phyloP scores from a whole-genome alignment of 1,140 invertebrate species.

The Magallana angulata region DNA sequence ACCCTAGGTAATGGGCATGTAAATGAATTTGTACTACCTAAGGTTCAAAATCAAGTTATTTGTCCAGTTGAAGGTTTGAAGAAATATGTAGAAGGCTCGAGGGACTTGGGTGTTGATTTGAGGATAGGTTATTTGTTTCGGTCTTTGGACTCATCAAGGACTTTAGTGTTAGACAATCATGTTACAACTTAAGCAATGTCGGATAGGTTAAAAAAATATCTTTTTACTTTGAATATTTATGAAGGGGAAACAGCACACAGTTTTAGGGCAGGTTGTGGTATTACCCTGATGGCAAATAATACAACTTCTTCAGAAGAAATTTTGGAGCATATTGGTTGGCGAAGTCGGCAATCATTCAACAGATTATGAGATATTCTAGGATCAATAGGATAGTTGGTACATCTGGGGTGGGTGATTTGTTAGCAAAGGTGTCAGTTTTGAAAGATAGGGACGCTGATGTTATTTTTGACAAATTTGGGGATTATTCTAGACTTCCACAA shows the following conservation, averaged over 20 bases:
- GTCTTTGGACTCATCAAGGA: conserved; percentile 26
- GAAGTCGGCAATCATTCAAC: conserved; percentile 1
- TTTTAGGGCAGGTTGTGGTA: conserved; percentile 50
- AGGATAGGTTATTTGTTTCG: conserved; percentile 48
- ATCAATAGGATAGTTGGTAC: not conserved
- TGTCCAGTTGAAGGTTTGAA: too few species aligned
- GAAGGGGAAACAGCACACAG: conserved; percentile 52
- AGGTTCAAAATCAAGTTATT: too few species aligned
- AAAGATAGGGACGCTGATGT: conserved; percentile 6
- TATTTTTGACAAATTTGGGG: conserved; percentile 4
- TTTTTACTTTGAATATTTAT: conserved; percentile 43
- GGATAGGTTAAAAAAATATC: conserved; percentile 38
- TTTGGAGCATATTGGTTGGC: too few species aligned
- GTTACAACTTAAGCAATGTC: conserved; percentile 45
- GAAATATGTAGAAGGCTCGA: too few species aligned
- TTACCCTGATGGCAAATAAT: too few species aligned
- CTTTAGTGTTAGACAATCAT: conserved; percentile 33
- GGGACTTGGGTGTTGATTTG: conserved; percentile 48
- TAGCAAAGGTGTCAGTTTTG: not conserved
- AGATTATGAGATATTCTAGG: conserved; percentile 18
- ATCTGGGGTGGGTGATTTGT: not conserved
- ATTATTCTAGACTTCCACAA: not conserved
- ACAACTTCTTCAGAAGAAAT: too few species aligned
- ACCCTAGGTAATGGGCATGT: conserved; percentile 41
- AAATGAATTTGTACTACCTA: too few species aligned